phyloP scores from a whole-genome alignment of 2,113 vertebrate species.

The Burhinus bistriatus region DNA sequence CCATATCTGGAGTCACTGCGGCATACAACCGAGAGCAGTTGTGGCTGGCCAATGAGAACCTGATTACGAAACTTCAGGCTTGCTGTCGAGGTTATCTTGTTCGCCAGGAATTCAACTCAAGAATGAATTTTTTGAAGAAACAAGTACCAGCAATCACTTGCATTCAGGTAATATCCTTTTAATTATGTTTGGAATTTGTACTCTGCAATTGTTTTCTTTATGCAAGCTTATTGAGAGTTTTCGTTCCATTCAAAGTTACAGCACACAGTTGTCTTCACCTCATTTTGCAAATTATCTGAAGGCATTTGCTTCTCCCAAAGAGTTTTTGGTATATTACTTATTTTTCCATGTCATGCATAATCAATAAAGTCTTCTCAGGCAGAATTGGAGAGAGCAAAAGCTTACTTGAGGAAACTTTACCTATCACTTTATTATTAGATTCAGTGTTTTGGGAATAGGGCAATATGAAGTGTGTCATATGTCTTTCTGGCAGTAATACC shows the following conservation, averaged over 20 bases:
- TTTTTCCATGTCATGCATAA: not conserved
- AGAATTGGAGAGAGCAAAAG: not conserved
- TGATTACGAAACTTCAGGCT: constrained; percentile 91
- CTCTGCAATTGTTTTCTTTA: not conserved
- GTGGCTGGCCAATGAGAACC: constrained; percentile 92
- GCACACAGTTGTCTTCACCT: not conserved
- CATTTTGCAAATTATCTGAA: not conserved
- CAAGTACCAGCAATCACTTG: constrained; percentile 89
- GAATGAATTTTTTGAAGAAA: constrained; percentile 86
- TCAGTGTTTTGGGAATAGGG: not conserved
- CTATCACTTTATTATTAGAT: not conserved
- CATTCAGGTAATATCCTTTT: constrained; percentile 84
- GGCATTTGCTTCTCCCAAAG: not conserved
- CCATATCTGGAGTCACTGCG: constrained; percentile 91
- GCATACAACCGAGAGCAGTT: constrained; percentile 96
- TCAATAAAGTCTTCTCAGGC: not conserved
- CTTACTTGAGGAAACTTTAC: not conserved
- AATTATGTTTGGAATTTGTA: not conserved
- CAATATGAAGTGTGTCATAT: not conserved
- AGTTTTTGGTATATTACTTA: not conserved
- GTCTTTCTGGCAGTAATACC: not conserved
- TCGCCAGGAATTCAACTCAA: constrained; percentile 80
- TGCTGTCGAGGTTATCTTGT: constrained; percentile 90
- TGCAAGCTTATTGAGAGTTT: not conserved
- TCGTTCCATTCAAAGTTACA: not conserved